A percentile compares a stretch with the other conserved stretches of the same genome.
phyloP scores from a whole-genome alignment of 2,797 vertebrate species.

The Gorsachius magnificus region DNA sequence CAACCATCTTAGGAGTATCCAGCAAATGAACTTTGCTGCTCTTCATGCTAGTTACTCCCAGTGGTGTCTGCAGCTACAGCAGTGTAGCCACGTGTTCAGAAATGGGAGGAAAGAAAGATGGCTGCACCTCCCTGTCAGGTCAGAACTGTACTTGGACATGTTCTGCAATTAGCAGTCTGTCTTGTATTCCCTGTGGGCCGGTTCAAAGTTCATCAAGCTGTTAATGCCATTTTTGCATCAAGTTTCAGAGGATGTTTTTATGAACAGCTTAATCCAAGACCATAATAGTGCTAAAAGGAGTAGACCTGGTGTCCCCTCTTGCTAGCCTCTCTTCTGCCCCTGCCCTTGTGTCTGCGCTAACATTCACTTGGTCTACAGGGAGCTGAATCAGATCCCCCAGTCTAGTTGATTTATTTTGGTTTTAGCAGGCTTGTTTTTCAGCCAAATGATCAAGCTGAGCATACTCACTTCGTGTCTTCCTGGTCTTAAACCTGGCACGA shows the following conservation, averaged over 20 bases:
- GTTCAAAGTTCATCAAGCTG: background rate
- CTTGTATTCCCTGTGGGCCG: background rate
- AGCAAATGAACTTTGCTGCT: background rate
- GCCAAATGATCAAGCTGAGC: background rate
- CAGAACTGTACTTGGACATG: background rate
- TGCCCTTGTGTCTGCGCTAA: background rate
- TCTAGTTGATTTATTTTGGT: background rate
- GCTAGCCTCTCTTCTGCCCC: background rate
- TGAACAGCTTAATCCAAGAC: background rate
- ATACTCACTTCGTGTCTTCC: background rate
- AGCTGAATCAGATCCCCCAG: background rate
- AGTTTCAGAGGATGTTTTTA: background rate
- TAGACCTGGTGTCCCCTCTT: background rate
- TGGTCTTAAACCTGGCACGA: background rate
- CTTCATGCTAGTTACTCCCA: background rate
- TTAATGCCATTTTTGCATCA: background rate
- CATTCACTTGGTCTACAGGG: rapidly evolving
- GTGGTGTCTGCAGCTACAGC: background rate
- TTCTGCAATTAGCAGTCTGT: background rate
- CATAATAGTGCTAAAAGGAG: background rate
- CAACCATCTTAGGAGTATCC: background rate
- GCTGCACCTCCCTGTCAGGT: background rate
- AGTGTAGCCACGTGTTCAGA: background rate
- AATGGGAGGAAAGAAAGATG: background rate
- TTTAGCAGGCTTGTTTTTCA: background rate